phyloP scores from a whole-genome alignment of 2,888 invertebrate genomes.

The Neoitamus cyanurus region DNA sequence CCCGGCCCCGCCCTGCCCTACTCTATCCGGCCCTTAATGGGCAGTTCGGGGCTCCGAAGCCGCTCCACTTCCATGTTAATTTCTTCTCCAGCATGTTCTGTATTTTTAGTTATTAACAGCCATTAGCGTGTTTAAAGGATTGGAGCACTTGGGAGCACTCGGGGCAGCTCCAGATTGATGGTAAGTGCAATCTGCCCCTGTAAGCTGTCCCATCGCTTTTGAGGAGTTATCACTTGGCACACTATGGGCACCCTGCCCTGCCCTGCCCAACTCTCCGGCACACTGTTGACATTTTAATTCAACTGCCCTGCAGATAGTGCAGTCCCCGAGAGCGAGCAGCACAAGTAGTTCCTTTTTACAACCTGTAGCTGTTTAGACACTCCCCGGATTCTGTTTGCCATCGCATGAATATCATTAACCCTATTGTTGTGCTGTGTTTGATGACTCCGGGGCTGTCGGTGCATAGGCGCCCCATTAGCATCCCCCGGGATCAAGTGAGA shows the following conservation, averaged over 20 bases:
- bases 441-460: not conserved
- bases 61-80: not conserved
- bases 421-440: not conserved
- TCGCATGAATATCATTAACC: not conserved
- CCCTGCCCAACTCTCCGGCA: not conserved
- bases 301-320: not conserved
- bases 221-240: not conserved
- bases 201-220: not conserved
- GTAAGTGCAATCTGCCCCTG: constrained; percentile 13
- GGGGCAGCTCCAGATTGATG: constrained; percentile 6
- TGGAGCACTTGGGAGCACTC: constrained; percentile 12
- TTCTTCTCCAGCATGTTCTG: not conserved
- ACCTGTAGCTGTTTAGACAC: not conserved
- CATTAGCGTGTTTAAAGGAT: constrained; percentile 28
- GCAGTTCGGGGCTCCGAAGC: not conserved
- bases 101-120: constrained; percentile 32
- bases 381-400: not conserved
- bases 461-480: constrained; percentile 1
- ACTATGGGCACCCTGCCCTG: too few relatives aligned
- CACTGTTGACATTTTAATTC: not conserved
- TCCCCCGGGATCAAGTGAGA: not conserved
- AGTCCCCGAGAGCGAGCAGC: not conserved
- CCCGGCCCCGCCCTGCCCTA: not conserved
- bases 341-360: not conserved
- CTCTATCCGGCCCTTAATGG: not conserved